Base-by-base conservation (phyloP, 2,797 vertebrate genomes). In the Onychomys leucogaster region DNA sequence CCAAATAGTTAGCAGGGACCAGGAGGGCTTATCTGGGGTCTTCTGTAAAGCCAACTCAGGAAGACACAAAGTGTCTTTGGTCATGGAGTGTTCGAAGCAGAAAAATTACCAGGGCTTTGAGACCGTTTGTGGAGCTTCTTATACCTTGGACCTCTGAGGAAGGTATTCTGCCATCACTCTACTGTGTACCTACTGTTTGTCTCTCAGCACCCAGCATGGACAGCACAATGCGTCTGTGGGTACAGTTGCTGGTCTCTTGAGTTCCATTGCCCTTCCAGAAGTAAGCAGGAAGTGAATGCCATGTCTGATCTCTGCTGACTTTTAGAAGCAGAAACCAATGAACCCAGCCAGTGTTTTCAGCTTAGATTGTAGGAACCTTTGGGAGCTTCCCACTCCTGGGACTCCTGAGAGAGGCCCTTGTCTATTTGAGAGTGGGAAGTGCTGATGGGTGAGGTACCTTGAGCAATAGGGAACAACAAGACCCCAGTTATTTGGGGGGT, bases 151-250 rank as follows among this genome's bases (percentile, higher is more conserved):
- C 32, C 23, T 78, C 80, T 52, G 10, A 81, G 61, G 69, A 92
- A 46, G n/a, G 25, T 16, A 37, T 0, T 25, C 57, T 32, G 25
- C 27, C 34, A 11, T n/a, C 6, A 5, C 73, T 55, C 75, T 52
- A 0, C 32, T 43, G 19, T 0, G 4, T 2, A 21, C 86, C 27
- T 6, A n/a, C 46, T 49, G 0, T 34, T 5, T 65, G 16, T 43
- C 65, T 3, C 27, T 29, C n/a, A 46, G 55, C 65, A 12, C 19
- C 63, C 2, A 5, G 4, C 1, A 0, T 11, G 55, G 16, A n/a
- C 65, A 16, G 23, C 0, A 1, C 2, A 46, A 41, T 13, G 32
- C 21, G 43, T 82, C 52, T 13, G 0, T 37, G 84, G 34, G 4
- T 55, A 27, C 19, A 59, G 16, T 46, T 21, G 1, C 59, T 0